Evolutionary conservation across 2,113 vertebrate genomes (phyloP).

Genomic region (Cephalopterus ornatus): DNA sequence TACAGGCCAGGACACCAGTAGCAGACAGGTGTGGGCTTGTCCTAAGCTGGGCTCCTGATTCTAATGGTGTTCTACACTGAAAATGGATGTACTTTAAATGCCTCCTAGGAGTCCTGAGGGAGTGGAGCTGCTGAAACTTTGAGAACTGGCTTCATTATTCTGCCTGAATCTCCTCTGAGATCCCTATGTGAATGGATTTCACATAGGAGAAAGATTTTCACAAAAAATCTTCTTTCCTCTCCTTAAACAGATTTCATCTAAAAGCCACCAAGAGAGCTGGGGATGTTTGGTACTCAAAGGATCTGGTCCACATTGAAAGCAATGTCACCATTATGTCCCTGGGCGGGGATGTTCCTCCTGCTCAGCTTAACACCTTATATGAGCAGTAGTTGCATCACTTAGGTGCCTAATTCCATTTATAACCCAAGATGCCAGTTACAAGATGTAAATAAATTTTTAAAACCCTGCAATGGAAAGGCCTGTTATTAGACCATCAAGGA

Average conservation of each 20-base stretch:
- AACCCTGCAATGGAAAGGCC: background rate
- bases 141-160: background rate
- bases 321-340: background rate
- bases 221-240: background rate
- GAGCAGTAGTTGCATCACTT: background rate
- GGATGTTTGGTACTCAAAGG: background rate
- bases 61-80: background rate
- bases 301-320: background rate
- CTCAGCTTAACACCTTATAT: background rate
- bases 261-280: background rate
- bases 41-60: background rate
- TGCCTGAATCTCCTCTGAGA: background rate
- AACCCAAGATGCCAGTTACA: background rate
- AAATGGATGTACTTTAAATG: background rate
- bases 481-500: background rate
- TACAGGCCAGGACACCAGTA: background rate
- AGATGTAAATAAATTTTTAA: conserved; percentile 6
- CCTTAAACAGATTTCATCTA: background rate
- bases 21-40: background rate
- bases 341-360: background rate
- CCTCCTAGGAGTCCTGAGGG: background rate
- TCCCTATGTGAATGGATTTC: background rate
- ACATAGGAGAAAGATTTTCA: background rate
- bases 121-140: background rate
- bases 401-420: background rate